Evolutionary conservation across 2,113 vertebrate genomes (phyloP), one percentile per base, ranked within the genome.

Genomic region (Cervus canadensis): DNA sequence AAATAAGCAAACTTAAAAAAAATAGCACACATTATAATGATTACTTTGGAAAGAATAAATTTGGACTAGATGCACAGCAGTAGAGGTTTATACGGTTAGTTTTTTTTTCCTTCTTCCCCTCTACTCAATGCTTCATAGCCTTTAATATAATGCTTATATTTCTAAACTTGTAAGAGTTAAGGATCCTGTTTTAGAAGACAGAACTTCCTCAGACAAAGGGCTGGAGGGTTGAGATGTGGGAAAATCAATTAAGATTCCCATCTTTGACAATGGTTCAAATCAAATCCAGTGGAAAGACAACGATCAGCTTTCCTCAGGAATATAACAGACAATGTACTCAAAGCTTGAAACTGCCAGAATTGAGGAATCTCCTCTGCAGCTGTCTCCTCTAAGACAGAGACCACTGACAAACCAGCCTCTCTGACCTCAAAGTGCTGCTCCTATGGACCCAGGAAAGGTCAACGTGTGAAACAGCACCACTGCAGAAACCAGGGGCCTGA

Each of bases 131-230:
- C 28, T 76, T 93, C 30, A 82, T 6, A 64, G 57, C 13, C 67
- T 85, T 97, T 87, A 40, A 91, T n/a, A 87, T 48, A 96, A 87
- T n/a, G 25, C 59, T 78, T 62, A 3, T 48, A 48, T 91, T 94
- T 91, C 86, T 78, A 71, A 89, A 79, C 50, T 87, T 56, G 17
- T 89, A 91, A 56, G 52, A 89, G 50, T 85, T 90, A 84, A 11
- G 19, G n/a, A 50, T 19, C 50, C 28, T 95, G 4, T 76, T 96
- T 94, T 85, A 95, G 95, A 96, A 95, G 71, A 94, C 1, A 94
- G 30, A 87, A 94, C 56, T 64, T 95, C 71, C 87, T 95, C 52
- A 57, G 92, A 95, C 52, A 92, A 97, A 88, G 45, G 16, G 23
- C 16, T 87, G 23, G 16, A 71, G 21, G 56, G 36, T 16, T 57